Conservation (phyloP, 2,888 invertebrate species). For the Aricia artaxerxes region DNA sequence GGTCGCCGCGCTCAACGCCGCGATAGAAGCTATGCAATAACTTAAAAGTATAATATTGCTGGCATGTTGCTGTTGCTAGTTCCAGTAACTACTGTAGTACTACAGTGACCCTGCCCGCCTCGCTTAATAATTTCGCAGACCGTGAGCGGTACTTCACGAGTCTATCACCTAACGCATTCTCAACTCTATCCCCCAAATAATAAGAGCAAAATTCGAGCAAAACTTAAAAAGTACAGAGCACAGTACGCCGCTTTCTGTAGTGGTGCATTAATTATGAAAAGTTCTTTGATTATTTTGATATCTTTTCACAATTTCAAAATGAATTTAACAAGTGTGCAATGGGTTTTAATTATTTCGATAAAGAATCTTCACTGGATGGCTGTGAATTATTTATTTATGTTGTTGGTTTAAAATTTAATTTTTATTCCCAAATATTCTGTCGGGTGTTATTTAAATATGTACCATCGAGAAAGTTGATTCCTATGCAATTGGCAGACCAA, state of each 20-base stretch:
- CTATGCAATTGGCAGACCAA: too few species aligned
- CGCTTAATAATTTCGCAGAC: slow-evolving; percentile 31
- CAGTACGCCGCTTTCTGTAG: slow-evolving; percentile 27
- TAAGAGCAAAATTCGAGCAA: not conserved
- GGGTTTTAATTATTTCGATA: slow-evolving; percentile 19
- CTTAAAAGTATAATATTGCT: not conserved
- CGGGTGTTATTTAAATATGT: too few species aligned
- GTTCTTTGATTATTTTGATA: slow-evolving; percentile 34
- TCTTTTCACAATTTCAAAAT: slow-evolving; percentile 27
- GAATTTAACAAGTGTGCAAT: slow-evolving; percentile 25
- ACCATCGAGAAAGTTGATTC: too few species aligned
- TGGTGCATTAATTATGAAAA: slow-evolving; percentile 28
- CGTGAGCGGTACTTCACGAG: slow-evolving; percentile 27
- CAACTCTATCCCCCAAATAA: not conserved
- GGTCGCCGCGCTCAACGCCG: too few species aligned
- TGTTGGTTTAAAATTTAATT: not conserved
- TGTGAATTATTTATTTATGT: not conserved
- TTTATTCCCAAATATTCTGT: slow-evolving; percentile 6
- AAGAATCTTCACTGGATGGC: not conserved
- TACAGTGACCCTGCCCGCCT: slow-evolving; percentile 29
- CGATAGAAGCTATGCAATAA: too few species aligned
- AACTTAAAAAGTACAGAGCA: not conserved
- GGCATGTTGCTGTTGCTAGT: not conserved
- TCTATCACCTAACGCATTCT: slow-evolving; percentile 13
- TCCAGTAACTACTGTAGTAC: not conserved